Evolutionary conservation across 1,140 invertebrate species (phyloP).

Genomic region (Drosophila asahinai): DNA sequence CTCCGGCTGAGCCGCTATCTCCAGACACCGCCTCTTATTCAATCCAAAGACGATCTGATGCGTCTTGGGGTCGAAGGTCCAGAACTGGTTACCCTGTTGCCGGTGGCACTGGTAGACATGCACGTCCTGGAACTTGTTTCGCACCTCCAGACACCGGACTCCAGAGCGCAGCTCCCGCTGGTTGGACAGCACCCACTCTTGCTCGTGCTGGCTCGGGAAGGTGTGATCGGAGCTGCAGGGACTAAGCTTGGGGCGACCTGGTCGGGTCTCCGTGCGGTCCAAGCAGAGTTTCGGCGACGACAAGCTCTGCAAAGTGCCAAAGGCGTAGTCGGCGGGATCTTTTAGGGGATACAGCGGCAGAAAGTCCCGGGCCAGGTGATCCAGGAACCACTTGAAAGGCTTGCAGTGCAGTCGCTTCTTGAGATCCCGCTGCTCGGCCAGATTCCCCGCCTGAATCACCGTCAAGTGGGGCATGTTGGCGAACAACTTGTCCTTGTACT

Average conservation of each 20-base stretch:
- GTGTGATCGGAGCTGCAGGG: constrained; percentile 86
- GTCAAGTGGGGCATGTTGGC: constrained; percentile 91
- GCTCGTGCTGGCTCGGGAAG: constrained; percentile 85
- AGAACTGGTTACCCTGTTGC: constrained; percentile 96
- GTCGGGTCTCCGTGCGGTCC: constrained; percentile 89
- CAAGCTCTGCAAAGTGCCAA: constrained; percentile 90
- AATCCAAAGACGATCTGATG: constrained; percentile 55
- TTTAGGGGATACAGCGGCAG: constrained; percentile 94
- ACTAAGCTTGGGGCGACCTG: constrained; percentile 87
- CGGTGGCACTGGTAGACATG: constrained; percentile 92
- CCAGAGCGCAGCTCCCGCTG: constrained; percentile 94
- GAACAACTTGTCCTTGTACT: constrained; percentile 95
- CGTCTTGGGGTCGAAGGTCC: constrained; percentile 91
- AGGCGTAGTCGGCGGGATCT: constrained; percentile 94
- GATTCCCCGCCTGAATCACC: constrained; percentile 89
- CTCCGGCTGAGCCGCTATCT: constrained; percentile 48
- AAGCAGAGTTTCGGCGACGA: constrained; percentile 90
- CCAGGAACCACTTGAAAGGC: constrained; percentile 97
- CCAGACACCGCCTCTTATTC: constrained; percentile 47
- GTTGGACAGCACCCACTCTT: constrained; percentile 92
- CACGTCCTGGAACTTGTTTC: constrained; percentile 88
- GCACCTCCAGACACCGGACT: constrained; percentile 95
- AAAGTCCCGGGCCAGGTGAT: constrained; percentile 95
- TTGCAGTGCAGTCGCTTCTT: constrained; percentile 93
- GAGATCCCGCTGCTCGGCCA: constrained; percentile 90